Conservation (phyloP, 30 jellyfish, hydroid and myxozoan genomes). For the Calvadosia cruxmelitensis region DNA sequence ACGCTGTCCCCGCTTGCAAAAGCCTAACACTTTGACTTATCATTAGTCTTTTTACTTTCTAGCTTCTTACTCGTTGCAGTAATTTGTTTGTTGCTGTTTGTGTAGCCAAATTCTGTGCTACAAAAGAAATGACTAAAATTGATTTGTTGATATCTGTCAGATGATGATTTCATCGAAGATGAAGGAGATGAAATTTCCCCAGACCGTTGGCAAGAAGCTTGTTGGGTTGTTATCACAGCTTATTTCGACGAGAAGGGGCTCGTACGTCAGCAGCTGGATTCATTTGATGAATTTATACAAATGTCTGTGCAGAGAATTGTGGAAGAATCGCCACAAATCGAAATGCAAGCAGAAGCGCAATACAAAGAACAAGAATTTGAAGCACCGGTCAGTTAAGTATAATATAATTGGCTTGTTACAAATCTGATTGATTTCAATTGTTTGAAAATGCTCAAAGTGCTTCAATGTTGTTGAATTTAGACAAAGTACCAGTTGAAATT, state of each 20-base stretch:
- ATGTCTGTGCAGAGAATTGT: constrained; percentile 97
- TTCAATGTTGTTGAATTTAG: constrained; percentile 32
- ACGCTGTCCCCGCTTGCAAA: too few relatives aligned
- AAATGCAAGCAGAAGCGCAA: constrained; percentile 93
- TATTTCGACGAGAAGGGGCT: constrained; percentile 98
- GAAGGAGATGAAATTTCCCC: constrained; percentile 91
- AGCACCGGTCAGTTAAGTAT: constrained; percentile 95
- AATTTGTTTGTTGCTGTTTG: too few relatives aligned
- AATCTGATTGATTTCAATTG: too few relatives aligned
- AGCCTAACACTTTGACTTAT: too few relatives aligned
- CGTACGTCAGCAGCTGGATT: constrained; percentile 98
- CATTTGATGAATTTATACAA: constrained; percentile 98
- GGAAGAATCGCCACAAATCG: constrained; percentile 98
- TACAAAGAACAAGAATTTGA: constrained; percentile 89
- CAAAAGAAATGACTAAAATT: too few relatives aligned
- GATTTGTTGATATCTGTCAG: too few relatives aligned
- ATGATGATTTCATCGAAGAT: constrained; percentile 74
- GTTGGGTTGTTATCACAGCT: constrained; percentile 99
- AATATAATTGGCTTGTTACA: too few relatives aligned
- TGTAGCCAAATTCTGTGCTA: too few relatives aligned
- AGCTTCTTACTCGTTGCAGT: too few relatives aligned
- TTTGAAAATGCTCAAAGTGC: too few relatives aligned
- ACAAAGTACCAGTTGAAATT: constrained; percentile 85
- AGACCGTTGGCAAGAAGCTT: constrained; percentile 99
- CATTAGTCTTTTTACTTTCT: too few relatives aligned